These are phyloP conservation scores for Venusia cambrica DNA, from an alignment of 2,888 invertebrate genomes.

Conservation along the genomic window DNA sequence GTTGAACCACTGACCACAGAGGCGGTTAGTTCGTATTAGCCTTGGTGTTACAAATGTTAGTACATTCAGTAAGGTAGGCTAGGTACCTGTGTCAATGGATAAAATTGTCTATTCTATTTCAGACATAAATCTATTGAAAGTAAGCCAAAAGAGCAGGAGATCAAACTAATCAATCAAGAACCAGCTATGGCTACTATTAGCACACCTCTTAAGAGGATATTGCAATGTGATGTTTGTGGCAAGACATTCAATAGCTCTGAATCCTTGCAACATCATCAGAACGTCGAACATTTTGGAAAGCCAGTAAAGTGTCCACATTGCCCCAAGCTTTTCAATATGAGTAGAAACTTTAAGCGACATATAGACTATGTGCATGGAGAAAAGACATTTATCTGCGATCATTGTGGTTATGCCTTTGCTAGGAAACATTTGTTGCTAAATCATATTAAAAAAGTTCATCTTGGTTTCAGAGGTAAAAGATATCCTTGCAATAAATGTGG, in stretches of 20 bases:
- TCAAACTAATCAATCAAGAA: too few relatives aligned
- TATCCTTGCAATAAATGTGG: conserved; percentile 62
- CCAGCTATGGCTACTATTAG: too few relatives aligned
- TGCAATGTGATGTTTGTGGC: too few relatives aligned
- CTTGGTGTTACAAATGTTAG: too few relatives aligned
- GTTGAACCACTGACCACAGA: too few relatives aligned
- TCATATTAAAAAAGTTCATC: conserved; percentile 60
- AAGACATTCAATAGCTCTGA: conserved; percentile 53
- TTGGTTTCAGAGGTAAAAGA: conserved; percentile 47
- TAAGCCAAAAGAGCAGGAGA: too few relatives aligned
- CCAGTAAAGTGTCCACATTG: conserved; percentile 58
- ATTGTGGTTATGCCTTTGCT: conserved; percentile 59
- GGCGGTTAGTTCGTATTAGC: too few relatives aligned
- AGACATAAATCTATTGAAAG: too few relatives aligned
- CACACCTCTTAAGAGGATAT: too few relatives aligned
- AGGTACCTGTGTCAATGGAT: too few relatives aligned
- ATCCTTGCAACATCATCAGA: conserved; percentile 51
- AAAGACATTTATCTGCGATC: conserved; percentile 55
- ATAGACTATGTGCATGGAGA: conserved; percentile 55
- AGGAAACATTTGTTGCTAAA: conserved; percentile 53
- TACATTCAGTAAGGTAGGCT: too few relatives aligned
- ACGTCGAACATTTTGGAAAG: conserved; percentile 48
- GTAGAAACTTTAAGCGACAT: conserved; percentile 57
- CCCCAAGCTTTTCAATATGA: conserved; percentile 46
- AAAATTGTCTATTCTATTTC: too few relatives aligned